Evolutionary conservation across 1,140 invertebrate species (phyloP).

Genomic region (Diachasmimorpha longicaudata): DNA sequence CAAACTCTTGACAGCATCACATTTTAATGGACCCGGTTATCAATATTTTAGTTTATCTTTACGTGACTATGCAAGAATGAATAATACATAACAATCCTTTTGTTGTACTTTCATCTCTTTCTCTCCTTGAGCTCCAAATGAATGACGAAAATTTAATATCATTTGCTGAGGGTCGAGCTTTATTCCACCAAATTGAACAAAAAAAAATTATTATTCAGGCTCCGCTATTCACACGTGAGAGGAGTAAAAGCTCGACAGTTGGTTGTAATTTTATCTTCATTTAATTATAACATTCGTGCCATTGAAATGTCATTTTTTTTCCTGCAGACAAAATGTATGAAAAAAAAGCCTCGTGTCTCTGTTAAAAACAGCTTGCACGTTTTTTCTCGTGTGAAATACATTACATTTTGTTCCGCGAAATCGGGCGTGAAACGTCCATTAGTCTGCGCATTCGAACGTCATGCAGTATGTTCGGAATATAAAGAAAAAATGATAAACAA

Average conservation of each 20-base stretch:
- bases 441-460: conserved; percentile 18
- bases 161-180: too few species aligned
- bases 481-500: conserved; percentile 2
- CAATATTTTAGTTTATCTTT: background rate
- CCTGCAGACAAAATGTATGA: background rate
- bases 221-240: background rate
- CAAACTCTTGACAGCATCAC: background rate
- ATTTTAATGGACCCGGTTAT: background rate
- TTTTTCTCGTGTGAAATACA: background rate
- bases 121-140: background rate
- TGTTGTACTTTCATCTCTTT: background rate
- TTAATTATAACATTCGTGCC: conserved; percentile 3
- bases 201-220: background rate
- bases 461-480: background rate
- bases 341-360: background rate
- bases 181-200: background rate
- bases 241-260: background rate
- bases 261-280: background rate
- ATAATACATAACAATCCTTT: background rate
- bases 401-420: conserved; percentile 19
- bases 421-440: conserved; percentile 28
- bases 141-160: too few species aligned
- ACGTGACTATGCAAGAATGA: background rate
- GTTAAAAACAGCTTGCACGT: background rate
- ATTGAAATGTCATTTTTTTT: background rate